Conservation (phyloP, 2,113 vertebrate genomes). For the Petroica traversi region DNA sequence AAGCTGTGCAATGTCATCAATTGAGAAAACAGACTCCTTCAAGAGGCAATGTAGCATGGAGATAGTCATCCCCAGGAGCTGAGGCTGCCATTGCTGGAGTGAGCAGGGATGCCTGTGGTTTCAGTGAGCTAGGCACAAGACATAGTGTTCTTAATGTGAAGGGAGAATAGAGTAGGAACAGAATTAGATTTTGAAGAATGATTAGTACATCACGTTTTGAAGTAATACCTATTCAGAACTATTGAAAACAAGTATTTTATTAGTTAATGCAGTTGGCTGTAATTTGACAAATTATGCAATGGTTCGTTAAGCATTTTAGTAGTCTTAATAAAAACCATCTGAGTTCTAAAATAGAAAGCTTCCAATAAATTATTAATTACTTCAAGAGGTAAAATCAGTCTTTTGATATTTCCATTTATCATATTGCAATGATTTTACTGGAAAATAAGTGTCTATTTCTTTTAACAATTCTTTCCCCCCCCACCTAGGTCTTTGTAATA, state of each 20-base stretch:
- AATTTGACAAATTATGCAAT: conserved; percentile 69
- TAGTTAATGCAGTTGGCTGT: conserved; percentile 64
- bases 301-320: conserved; percentile 54
- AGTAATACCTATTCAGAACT: conserved; percentile 31
- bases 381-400: conserved; percentile 55
- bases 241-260: conserved; percentile 60
- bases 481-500: background rate
- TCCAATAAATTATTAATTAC: conserved; percentile 57
- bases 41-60: background rate
- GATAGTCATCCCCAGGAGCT: background rate
- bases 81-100: background rate
- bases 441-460: background rate
- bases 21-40: conserved; percentile 41
- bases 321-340: conserved; percentile 57
- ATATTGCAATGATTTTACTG: conserved; percentile 37
- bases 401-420: conserved; percentile 50
- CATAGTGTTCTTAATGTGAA: background rate
- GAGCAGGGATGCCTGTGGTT: background rate
- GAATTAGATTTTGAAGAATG: background rate
- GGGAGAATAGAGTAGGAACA: background rate
- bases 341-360: conserved; percentile 57
- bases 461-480: background rate
- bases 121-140: background rate
- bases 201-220: background rate
- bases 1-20: background rate